Conservation (phyloP, 2,113 vertebrate species). For the crab-eating macaque (Macaca fascicularis) region DNA sequence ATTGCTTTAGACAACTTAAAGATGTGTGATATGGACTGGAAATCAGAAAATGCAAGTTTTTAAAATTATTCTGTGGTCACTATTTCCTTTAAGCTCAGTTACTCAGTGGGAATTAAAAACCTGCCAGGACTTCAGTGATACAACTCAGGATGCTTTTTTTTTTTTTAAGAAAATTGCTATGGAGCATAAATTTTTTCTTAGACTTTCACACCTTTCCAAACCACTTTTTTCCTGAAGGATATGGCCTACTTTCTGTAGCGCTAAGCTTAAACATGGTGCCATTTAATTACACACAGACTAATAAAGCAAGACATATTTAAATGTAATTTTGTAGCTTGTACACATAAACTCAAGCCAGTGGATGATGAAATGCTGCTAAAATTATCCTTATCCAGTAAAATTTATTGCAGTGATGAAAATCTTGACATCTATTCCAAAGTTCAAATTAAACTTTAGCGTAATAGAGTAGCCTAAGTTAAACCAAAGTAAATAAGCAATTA, state of each 20-base stretch:
- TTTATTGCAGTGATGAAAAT: conserved; percentile 75
- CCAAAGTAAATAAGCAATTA: conserved; percentile 72
- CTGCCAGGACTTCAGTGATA: not conserved
- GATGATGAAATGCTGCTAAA: conserved; percentile 70
- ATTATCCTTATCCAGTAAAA: conserved; percentile 71
- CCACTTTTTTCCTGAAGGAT: not conserved
- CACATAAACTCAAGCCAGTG: conserved; percentile 40
- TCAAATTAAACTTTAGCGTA: conserved; percentile 61
- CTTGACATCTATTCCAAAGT: conserved; percentile 66
- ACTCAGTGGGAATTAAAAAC: conserved; percentile 23
- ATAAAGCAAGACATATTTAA: conserved; percentile 69
- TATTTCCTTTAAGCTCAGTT: conserved; percentile 18
- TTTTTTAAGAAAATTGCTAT: not conserved
- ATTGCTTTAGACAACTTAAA: conserved; percentile 1
- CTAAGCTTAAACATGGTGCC: conserved; percentile 28
- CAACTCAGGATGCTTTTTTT: not conserved
- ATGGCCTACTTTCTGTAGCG: not conserved
- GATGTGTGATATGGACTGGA: not conserved
- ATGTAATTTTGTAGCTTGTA: conserved; percentile 60
- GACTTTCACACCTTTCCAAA: conserved; percentile 38
- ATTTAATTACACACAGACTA: conserved; percentile 46
- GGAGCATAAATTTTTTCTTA: not conserved
- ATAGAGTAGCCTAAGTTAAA: conserved; percentile 60
- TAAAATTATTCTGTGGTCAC: not conserved
- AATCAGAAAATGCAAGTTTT: conserved; percentile 22